Percentiles rank a stretch among this genome's conserved stretches.
Conservation (phyloP, 2,113 vertebrate genomes). For the Coreoperca whiteheadi region DNA sequence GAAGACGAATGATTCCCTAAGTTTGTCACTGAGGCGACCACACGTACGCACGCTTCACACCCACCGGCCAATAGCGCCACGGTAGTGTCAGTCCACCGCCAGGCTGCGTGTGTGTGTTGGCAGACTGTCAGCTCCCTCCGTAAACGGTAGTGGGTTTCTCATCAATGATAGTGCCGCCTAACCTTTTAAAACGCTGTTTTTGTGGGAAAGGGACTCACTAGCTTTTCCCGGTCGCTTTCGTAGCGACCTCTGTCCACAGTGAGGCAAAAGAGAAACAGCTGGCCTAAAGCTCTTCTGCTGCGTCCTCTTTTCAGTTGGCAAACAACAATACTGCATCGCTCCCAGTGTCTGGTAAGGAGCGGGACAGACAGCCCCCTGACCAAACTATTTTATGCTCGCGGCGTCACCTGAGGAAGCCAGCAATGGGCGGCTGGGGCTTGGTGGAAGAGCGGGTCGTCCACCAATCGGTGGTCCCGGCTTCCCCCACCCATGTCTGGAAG, state of each 20-base stretch:
- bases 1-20: background rate
- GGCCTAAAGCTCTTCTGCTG: background rate
- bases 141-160: background rate
- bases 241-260: background rate
- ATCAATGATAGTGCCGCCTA: background rate
- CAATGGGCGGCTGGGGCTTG: too few species aligned
- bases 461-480: too few species aligned
- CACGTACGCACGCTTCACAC: constrained; percentile 60
- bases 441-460: too few species aligned
- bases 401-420: too few species aligned
- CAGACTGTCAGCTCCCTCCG: background rate
- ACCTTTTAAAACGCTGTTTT: background rate
- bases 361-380: too few species aligned
- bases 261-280: background rate
- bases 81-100: constrained; percentile 17
- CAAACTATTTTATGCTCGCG: too few species aligned
- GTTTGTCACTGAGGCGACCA: constrained; percentile 30
- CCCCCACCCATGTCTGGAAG: too few species aligned
- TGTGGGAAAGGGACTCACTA: background rate
- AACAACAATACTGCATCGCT: background rate
- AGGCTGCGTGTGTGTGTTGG: background rate
- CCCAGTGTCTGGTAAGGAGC: background rate
- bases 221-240: background rate
- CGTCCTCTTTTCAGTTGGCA: background rate
- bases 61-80: constrained; percentile 18